Conservation (phyloP, 2,888 invertebrate genomes). For the Incurvaria masculella region DNA sequence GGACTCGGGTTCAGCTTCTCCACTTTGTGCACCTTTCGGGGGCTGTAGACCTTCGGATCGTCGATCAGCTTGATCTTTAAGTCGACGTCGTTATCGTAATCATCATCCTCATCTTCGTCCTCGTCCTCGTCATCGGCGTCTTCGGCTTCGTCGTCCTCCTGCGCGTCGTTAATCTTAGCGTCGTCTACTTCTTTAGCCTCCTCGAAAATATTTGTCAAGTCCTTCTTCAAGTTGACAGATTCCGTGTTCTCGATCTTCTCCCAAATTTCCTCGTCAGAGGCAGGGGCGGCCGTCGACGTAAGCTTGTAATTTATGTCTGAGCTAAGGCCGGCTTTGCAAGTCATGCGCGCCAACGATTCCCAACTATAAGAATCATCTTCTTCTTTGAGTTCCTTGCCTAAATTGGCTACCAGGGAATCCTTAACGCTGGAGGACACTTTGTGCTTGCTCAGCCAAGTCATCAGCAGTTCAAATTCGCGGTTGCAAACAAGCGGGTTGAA, state of each 20-base stretch:
- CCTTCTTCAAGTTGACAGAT: conserved; percentile 31
- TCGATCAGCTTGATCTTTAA: conserved; percentile 32
- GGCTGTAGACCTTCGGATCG: conserved; percentile 29
- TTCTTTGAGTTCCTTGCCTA: conserved; percentile 35
- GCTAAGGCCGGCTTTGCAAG: conserved; percentile 33
- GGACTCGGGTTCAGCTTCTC: conserved; percentile 25
- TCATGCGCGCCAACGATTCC: conserved; percentile 46
- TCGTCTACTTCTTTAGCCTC: conserved; percentile 39
- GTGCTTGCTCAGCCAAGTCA: conserved; percentile 60
- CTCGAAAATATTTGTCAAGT: conserved; percentile 41
- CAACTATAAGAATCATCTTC: conserved; percentile 40
- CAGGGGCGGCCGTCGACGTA: conserved; percentile 1
- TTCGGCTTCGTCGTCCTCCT: conserved; percentile 13
- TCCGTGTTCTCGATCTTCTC: conserved; percentile 41
- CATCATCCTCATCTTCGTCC: conserved; percentile 28
- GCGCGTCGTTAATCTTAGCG: conserved; percentile 19
- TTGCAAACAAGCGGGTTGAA: conserved; percentile 68
- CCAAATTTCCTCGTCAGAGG: conserved; percentile 48
- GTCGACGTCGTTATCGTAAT: conserved; percentile 36
- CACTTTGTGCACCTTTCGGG: conserved; percentile 36
- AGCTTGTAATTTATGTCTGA: conserved; percentile 36
- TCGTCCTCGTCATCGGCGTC: conserved; percentile 1
- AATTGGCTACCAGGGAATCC: conserved; percentile 36
- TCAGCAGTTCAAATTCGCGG: conserved; percentile 62
- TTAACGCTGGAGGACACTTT: conserved; percentile 54